phyloP scores from a whole-genome alignment of 2,113 vertebrate genomes.

The Peromyscus maniculatus region DNA sequence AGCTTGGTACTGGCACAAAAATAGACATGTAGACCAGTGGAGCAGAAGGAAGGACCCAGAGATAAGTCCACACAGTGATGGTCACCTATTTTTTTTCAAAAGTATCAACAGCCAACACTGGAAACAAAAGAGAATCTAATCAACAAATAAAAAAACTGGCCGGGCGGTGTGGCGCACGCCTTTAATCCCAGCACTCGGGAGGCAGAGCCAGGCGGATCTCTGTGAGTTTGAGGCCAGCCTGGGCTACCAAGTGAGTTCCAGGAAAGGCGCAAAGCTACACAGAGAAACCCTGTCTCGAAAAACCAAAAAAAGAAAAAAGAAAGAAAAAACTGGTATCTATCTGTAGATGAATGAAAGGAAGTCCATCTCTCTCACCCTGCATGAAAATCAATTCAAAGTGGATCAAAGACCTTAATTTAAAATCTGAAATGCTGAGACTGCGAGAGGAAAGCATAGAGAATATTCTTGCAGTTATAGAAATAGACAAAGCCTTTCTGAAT shows the following conservation, averaged over 20 bases:
- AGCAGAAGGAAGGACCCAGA: not conserved
- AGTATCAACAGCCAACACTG: not conserved
- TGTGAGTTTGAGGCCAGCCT: no score
- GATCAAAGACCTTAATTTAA: not conserved
- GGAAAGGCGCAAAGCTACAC: no score
- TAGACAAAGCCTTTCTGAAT: not conserved
- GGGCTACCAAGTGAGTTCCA: no score
- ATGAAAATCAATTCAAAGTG: not conserved
- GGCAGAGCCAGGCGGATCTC: no score
- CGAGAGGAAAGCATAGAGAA: not conserved
- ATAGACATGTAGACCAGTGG: not conserved
- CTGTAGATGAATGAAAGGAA: not conserved
- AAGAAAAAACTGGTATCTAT: not conserved
- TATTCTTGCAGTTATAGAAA: not conserved
- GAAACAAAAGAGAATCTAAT: no score
- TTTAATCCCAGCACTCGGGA: no score
- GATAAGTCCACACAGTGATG: not conserved
- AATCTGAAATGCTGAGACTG: not conserved
- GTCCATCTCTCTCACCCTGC: not conserved
- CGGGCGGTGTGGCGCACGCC: no score
- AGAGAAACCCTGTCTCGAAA: no score
- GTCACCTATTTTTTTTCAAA: not conserved
- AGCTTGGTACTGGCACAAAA: not conserved
- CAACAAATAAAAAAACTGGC: not conserved
- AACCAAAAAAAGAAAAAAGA: no score